These are phyloP conservation scores for Vulpes ferrilata DNA, from an alignment of 2,113 vertebrate species.

Conservation along the genomic window DNA sequence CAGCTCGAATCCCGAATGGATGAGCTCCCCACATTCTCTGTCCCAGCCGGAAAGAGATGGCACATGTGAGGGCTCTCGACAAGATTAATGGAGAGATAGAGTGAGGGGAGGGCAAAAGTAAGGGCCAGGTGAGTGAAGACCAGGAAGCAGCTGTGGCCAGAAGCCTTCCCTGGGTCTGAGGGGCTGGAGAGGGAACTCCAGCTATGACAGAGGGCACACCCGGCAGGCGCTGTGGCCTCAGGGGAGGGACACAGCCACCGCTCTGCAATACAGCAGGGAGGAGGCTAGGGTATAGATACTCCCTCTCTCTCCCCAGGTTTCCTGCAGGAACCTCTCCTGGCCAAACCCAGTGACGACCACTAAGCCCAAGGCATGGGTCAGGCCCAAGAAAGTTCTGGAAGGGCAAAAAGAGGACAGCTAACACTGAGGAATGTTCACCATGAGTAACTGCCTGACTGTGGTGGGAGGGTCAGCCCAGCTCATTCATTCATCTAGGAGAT, in stretches of 20 bases:
- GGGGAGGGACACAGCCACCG: neutral
- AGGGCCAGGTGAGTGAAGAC: rapidly evolving
- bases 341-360: neutral
- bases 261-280: no score
- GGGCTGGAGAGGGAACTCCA: neutral
- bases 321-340: neutral
- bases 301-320: rapidly evolving
- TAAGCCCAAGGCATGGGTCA: neutral
- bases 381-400: neutral
- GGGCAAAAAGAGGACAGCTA: no score
- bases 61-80: rapidly evolving
- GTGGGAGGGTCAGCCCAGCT: no score
- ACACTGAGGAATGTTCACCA: no score
- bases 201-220: neutral
- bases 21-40: rapidly evolving
- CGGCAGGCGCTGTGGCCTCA: neutral
- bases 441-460: rapidly evolving
- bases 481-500: neutral
- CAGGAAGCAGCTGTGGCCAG: neutral
- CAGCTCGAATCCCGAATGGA: rapidly evolving
- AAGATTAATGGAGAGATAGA: neutral
- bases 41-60: neutral
- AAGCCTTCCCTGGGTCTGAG: neutral
- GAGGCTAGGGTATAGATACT: rapidly evolving
- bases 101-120: rapidly evolving